Evolutionary conservation across 2,888 invertebrate genomes (phyloP), one percentile per base, ranked within the genome.

Genomic region (Operophtera brumata): DNA sequence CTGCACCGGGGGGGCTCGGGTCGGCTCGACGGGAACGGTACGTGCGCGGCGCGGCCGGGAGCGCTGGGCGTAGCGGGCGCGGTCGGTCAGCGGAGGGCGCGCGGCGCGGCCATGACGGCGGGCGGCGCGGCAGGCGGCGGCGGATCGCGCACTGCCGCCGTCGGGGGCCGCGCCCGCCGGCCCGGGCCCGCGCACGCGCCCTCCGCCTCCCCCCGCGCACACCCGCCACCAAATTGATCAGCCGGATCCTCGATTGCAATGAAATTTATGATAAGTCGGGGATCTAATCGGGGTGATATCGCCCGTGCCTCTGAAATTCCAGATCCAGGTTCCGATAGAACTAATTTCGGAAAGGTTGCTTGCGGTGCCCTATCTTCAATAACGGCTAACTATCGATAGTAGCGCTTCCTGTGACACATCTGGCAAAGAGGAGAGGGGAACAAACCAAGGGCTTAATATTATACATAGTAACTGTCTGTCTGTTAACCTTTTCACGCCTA

Each of bases 221-320:
- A 55, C 69, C 54, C 69, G 63, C 50, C 65, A 58, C 70, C 78
- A 71, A 80, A 87, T 87, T 87, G 87, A 87, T 87, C 88, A 86
- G 82, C 81, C 81, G 78, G 82, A 84, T 83, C 82, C 84, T 73
- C 82, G 83, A 85, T 84, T 84, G 84, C 84, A 83, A 85, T 84
- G 78, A 86, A 87, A 87, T 87, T 86, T 87, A 88, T 86, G 85
- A 86, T 82, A 83, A 80, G 73, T 82, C 83, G 84, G 80, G 81
- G 85, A 86, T 86, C 84, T 83, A 82, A 85, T 84, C 83, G 84
- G 82, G 76, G 75, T 75, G 77, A 80, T 81, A 78, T 70, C 75
- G 67, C 55, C 67, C 66, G 67, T 69, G 70, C 69, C 67, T 66
- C 69, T 71, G 69, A 71, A 72, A 70, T 75, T 72, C 75, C 57